A percentile compares a stretch with the other conserved stretches of the same genome.
These are phyloP conservation scores for Allygus modestus DNA, from an alignment of 2,888 invertebrate species.

Conservation along the genomic window DNA sequence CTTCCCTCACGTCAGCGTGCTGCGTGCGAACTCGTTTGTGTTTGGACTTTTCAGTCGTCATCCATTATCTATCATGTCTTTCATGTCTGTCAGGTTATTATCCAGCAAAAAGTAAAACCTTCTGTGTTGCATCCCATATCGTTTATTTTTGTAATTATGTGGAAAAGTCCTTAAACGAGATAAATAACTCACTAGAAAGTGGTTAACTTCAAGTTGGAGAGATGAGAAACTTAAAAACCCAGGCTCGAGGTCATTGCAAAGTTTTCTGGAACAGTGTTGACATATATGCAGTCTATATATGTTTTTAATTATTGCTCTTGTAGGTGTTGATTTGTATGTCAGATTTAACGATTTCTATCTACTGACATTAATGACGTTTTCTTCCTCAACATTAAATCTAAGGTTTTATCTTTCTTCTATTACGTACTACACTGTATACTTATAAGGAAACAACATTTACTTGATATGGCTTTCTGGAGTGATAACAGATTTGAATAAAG, in stretches of 20 bases:
- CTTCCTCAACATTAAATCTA: neutral
- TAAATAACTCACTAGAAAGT: neutral
- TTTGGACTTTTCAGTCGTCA: neutral
- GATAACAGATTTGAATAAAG: neutral
- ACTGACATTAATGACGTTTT: neutral
- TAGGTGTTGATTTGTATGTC: neutral
- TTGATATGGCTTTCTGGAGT: neutral
- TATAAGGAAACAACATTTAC: neutral
- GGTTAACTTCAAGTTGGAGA: neutral
- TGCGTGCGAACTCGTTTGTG: too few species aligned
- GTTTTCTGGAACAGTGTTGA: neutral
- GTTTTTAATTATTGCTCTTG: neutral
- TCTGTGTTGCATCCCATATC: neutral
- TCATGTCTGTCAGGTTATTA: neutral
- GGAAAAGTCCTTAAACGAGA: neutral
- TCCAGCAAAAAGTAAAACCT: neutral
- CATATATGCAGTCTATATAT: neutral
- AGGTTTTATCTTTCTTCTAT: neutral
- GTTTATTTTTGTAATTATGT: neutral
- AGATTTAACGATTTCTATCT: neutral
- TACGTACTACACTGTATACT: neutral
- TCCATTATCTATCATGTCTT: neutral
- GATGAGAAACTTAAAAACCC: neutral
- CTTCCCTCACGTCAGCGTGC: too few species aligned
- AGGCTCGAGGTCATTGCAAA: neutral